phyloP scores from a whole-genome alignment of 2,113 vertebrate genomes.

The Isurus oxyrinchus region DNA sequence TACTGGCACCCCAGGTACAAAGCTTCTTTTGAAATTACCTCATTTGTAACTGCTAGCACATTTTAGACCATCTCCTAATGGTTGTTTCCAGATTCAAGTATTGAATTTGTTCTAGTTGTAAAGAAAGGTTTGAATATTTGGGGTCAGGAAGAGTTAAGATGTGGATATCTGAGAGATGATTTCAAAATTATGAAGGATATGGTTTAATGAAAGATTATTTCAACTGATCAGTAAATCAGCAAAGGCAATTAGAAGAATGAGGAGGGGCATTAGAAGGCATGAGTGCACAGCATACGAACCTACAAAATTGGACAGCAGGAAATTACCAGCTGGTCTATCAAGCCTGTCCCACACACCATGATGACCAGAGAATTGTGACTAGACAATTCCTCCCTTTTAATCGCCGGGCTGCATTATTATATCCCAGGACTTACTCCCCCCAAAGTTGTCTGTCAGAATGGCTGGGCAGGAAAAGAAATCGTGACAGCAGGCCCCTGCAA shows the following conservation, averaged over 20 bases:
- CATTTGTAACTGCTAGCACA: neutral
- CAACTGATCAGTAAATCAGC: neutral
- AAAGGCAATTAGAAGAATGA: neutral
- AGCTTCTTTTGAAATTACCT: neutral
- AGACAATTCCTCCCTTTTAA: neutral
- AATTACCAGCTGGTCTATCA: neutral
- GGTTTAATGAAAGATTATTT: neutral
- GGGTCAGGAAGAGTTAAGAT: neutral
- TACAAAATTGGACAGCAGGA: neutral
- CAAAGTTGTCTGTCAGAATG: neutral
- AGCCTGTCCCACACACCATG: neutral
- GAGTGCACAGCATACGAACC: neutral
- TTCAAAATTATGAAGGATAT: neutral
- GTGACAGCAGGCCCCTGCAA: neutral
- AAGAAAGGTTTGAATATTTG: neutral
- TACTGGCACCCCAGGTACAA: neutral
- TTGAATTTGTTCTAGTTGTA: neutral
- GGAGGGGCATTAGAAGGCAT: neutral
- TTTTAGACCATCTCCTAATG: neutral
- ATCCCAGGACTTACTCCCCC: neutral
- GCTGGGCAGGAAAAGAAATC: neutral
- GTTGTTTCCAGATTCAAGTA: neutral
- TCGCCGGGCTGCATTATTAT: too few species aligned
- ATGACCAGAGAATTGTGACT: neutral
- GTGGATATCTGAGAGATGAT: neutral